Conservation (phyloP, 2,888 invertebrate genomes). For the Magallana nippona region DNA sequence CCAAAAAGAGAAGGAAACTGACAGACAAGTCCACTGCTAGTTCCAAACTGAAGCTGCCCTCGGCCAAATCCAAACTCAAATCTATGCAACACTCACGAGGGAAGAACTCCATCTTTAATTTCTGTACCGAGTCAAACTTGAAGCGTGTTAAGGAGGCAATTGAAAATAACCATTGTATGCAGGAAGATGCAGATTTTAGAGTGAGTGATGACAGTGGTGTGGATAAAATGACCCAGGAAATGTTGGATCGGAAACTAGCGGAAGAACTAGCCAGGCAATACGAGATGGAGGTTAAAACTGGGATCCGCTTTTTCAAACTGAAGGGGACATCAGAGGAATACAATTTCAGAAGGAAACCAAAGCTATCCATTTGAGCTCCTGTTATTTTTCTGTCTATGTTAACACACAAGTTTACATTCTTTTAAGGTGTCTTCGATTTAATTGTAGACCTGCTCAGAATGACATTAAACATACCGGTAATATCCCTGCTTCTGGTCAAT, state of each 20-base stretch:
- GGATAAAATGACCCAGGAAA: slow-evolving; percentile 51
- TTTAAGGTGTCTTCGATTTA: no score
- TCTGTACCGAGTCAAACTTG: background rate
- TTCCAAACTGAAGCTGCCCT: background rate
- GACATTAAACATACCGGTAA: no score
- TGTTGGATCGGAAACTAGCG: slow-evolving; percentile 58
- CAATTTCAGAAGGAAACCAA: slow-evolving; percentile 53
- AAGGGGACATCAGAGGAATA: slow-evolving; percentile 62
- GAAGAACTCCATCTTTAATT: slow-evolving; percentile 11
- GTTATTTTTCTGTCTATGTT: background rate
- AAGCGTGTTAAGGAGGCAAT: slow-evolving; percentile 23
- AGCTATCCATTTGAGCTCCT: background rate
- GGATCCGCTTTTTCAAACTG: slow-evolving; percentile 51
- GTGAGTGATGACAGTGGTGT: background rate
- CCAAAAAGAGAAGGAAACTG: slow-evolving; percentile 4
- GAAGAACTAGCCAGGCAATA: slow-evolving; percentile 60
- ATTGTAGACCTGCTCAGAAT: no score
- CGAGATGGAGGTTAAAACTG: slow-evolving; percentile 55
- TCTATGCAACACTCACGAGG: background rate
- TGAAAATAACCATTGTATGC: background rate
- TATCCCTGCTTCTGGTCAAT: no score
- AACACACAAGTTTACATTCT: no score
- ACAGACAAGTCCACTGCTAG: background rate
- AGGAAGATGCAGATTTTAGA: slow-evolving; percentile 11
- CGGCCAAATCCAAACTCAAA: slow-evolving; percentile 14